A percentile compares a stretch with the other conserved stretches of the same genome.
phyloP scores from a whole-genome alignment of 2,797 vertebrate species.

The Clarias pachynema region DNA sequence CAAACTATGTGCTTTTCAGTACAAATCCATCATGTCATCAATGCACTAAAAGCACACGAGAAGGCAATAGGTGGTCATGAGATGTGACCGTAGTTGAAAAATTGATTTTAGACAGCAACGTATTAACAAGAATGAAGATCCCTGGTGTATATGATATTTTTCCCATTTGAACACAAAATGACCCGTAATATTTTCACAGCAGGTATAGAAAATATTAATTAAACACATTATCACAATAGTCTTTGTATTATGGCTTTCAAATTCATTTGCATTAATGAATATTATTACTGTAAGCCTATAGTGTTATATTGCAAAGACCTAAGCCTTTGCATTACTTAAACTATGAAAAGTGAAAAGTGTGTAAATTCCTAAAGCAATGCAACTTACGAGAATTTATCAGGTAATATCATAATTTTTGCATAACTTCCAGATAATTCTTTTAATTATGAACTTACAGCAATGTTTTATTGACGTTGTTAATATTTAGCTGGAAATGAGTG shows the following conservation, averaged over 20 bases:
- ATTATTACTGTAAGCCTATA: background rate
- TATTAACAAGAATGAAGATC: background rate
- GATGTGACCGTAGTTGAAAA: background rate
- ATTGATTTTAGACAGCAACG: background rate
- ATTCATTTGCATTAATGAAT: background rate
- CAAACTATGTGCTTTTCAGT: background rate
- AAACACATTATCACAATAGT: background rate
- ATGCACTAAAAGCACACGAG: slow-evolving; percentile 19
- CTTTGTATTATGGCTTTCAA: background rate
- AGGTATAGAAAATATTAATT: background rate
- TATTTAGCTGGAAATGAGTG: slow-evolving; percentile 12
- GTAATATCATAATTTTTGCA: background rate
- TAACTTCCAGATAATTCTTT: background rate
- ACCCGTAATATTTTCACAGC: background rate
- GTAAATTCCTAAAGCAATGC: background rate
- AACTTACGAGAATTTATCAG: background rate
- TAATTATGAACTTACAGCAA: slow-evolving; percentile 9
- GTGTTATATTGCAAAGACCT: too few relatives aligned
- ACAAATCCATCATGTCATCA: slow-evolving; percentile 32
- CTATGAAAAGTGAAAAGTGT: background rate
- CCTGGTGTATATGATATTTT: background rate
- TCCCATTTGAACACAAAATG: background rate
- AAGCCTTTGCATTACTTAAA: background rate
- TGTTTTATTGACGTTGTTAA: slow-evolving; percentile 5
- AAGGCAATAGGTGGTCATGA: background rate